These are phyloP conservation scores for Zaprionus taronus DNA, from an alignment of 1,140 invertebrate genomes.

Conservation along the genomic window DNA sequence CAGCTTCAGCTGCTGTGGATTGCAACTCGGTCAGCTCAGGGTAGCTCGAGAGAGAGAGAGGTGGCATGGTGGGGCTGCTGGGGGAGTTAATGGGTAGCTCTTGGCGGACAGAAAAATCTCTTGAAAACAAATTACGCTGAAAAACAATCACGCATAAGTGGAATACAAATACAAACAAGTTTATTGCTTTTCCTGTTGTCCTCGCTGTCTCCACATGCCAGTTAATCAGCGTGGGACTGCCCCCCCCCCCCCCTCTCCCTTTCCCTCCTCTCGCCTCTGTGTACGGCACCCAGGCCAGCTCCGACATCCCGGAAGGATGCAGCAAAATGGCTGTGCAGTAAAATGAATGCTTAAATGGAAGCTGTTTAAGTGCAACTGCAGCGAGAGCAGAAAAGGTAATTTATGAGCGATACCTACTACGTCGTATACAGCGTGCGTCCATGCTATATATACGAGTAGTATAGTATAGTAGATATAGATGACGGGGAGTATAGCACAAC, in stretches of 20 bases:
- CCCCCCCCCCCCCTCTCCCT: background rate
- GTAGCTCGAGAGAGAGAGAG: background rate
- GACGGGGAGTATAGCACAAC: background rate
- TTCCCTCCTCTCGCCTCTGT: background rate
- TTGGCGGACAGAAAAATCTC: conserved; percentile 40
- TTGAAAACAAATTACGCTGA: conserved; percentile 72
- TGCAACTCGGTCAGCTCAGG: background rate
- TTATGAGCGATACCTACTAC: conserved; percentile 6
- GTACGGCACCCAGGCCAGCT: background rate
- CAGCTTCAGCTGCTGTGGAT: background rate
- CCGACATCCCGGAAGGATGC: background rate
- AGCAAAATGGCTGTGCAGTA: conserved; percentile 10
- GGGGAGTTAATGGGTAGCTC: background rate
- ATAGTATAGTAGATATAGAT: background rate
- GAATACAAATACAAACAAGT: conserved; percentile 73
- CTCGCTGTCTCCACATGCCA: conserved; percentile 16
- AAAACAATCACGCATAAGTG: conserved; percentile 72
- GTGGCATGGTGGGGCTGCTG: too few species aligned
- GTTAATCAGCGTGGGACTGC: conserved; percentile 1
- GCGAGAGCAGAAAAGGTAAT: conserved; percentile 7
- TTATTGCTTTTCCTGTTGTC: conserved; percentile 66
- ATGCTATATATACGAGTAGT: background rate
- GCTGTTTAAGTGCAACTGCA: conserved; percentile 13
- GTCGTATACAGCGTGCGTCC: background rate
- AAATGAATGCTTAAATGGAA: conserved; percentile 21